Percentiles rank a stretch among this genome's conserved stretches.
phyloP scores from a whole-genome alignment of 2,888 invertebrate genomes.

The Fabriciana adippe region DNA sequence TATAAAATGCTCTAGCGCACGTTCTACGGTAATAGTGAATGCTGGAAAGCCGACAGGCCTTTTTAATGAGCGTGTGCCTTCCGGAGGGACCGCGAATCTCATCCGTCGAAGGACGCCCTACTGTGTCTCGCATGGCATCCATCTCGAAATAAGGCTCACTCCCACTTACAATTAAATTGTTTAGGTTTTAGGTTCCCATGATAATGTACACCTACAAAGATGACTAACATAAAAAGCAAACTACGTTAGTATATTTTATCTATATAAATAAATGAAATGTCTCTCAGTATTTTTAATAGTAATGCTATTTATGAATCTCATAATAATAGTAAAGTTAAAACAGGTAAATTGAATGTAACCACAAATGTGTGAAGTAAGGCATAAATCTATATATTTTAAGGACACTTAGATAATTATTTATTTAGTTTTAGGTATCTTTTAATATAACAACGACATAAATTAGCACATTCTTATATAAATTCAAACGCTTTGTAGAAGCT shows the following conservation, averaged over 20 bases:
- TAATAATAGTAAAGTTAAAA: too few relatives aligned
- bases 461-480: conserved; percentile 1
- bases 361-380: too few relatives aligned
- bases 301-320: too few relatives aligned
- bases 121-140: conserved; percentile 36
- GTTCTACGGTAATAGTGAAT: conserved; percentile 41
- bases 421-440: too few relatives aligned
- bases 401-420: too few relatives aligned
- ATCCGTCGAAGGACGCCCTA: conserved; percentile 48
- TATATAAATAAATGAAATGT: not conserved
- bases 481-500: conserved; percentile 24
- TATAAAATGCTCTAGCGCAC: conserved; percentile 45
- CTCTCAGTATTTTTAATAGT: too few relatives aligned
- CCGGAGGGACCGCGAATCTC: conserved; percentile 54
- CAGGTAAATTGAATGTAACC: too few relatives aligned
- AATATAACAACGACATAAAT: not conserved
- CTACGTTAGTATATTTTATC: not conserved
- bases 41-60: conserved; percentile 61
- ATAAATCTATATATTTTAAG: too few relatives aligned
- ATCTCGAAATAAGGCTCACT: conserved; percentile 33
- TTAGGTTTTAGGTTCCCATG: conserved; percentile 14
- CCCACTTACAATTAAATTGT: conserved; percentile 26
- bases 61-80: conserved; percentile 67
- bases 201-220: not conserved
- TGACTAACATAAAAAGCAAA: too few relatives aligned